Conservation (phyloP, 2,797 vertebrate genomes). For the Podarcis lilfordi region DNA sequence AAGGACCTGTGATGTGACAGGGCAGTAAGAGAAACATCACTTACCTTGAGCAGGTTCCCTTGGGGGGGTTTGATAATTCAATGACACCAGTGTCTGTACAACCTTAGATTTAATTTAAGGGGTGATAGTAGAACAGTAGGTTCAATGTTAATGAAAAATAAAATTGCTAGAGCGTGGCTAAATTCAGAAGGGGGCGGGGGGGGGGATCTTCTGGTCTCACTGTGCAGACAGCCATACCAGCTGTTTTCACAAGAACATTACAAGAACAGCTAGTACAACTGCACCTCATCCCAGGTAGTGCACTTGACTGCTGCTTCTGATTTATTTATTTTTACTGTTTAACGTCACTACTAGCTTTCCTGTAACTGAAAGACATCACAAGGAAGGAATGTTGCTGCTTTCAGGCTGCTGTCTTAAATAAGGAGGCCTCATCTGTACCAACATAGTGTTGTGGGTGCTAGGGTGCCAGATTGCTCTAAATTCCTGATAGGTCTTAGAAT, state of each 20-base stretch:
- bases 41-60: conserved; percentile 6
- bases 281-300: no score
- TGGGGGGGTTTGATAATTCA: background rate
- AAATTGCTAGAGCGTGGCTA: background rate
- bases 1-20: background rate
- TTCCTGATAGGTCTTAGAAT: no score
- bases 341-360: background rate
- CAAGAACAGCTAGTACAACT: background rate
- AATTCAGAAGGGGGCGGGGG: background rate
- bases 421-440: no score
- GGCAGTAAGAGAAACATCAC: conserved; percentile 25
- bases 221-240: background rate
- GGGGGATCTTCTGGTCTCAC: no score
- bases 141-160: background rate
- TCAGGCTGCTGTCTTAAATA: background rate
- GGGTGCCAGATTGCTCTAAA: no score
- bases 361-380: background rate
- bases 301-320: background rate
- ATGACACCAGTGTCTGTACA: conserved; percentile 22
- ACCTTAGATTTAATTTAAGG: conserved; percentile 14
- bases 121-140: background rate
- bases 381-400: background rate
- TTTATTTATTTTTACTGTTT: background rate
- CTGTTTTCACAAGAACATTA: background rate
- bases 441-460: no score